Evolutionary conservation across 2,797 vertebrate genomes (phyloP).

Genomic region (Helarctos malayanus): DNA sequence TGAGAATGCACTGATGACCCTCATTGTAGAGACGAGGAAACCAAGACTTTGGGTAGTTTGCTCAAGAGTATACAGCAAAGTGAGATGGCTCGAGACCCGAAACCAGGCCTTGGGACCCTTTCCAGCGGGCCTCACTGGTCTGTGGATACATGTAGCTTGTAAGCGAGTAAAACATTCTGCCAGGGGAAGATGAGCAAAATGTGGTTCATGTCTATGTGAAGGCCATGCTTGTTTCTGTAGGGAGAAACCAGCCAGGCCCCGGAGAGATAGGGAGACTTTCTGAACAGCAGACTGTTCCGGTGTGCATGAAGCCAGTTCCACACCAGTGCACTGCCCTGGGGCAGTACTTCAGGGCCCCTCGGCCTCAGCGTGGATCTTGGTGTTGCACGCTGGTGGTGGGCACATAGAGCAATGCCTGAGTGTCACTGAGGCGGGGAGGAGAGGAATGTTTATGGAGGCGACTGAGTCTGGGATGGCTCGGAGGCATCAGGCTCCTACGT

Average conservation of each 20-base stretch:
- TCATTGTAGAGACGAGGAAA: background rate
- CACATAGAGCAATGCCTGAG: background rate
- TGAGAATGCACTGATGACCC: background rate
- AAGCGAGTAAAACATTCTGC: background rate
- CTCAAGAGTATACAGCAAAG: background rate
- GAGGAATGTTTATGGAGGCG: background rate
- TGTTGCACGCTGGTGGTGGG: no score
- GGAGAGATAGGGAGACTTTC: background rate
- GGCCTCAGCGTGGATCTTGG: background rate
- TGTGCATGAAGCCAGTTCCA: accelerated
- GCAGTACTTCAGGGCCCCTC: accelerated
- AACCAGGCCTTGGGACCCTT: background rate
- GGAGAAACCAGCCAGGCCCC: background rate
- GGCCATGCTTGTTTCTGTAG: background rate
- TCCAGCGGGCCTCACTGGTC: background rate
- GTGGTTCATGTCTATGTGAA: background rate
- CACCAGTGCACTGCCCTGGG: accelerated
- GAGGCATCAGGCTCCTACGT: accelerated
- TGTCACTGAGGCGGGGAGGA: background rate
- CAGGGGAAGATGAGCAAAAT: accelerated
- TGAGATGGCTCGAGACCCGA: background rate
- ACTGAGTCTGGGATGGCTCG: background rate
- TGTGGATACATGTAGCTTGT: background rate
- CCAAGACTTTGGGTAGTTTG: background rate
- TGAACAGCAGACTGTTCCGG: accelerated